Base-by-base conservation (phyloP, 30 jellyfish, hydroid and myxozoan species). In the Cassiopea andromeda region DNA sequence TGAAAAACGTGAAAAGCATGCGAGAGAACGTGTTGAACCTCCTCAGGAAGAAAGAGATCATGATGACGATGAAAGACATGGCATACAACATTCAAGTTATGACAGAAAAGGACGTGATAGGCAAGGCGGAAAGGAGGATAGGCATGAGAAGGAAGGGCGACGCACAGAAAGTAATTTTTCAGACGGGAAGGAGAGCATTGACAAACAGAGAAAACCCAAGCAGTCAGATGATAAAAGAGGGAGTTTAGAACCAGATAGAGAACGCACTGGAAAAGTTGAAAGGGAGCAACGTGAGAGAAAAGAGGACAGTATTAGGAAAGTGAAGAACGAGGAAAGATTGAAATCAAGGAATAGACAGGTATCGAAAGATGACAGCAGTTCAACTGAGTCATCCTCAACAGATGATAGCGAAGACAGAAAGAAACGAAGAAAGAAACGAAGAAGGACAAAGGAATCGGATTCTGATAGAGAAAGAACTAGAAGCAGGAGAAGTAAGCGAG, bases 381-480 rank as follows among this genome's bases (percentile, higher is more conserved):
- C 90, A 12, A 46, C 79, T 18, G 78, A 46, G 6, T 61, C 90
- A 2, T 69, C 81, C 27, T 81, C 90, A 8, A 57, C 82, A n/a
- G 90, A 67, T 13, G 90, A 81, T 16, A 66, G 81, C 71, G 82
- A 81, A 19, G 1, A 48, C 66, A 68, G 1, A 45, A 46, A 38
- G 44, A 83, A 83, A 44, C 87, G 80, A 1, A 59, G 81, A 46
- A 45, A 73, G 60, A 85, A 85, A 72, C 58, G 46, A 46, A 81
- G 67, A 14, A 17, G 81, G 13, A 87, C 50, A 12, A 45, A 18
- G 44, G 84, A 86, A 7, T 73, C 76, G 44, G 89, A 70, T 48
- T 82, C 77, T 61, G 46, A 50, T 2, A 78, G 10, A 12, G 78
- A 83, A 61, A 77, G 80, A 43, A 49, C 69, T 60, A 78, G 44